phyloP scores from a whole-genome alignment of 2,113 vertebrate species.

The human (Homo sapiens) region DNA sequence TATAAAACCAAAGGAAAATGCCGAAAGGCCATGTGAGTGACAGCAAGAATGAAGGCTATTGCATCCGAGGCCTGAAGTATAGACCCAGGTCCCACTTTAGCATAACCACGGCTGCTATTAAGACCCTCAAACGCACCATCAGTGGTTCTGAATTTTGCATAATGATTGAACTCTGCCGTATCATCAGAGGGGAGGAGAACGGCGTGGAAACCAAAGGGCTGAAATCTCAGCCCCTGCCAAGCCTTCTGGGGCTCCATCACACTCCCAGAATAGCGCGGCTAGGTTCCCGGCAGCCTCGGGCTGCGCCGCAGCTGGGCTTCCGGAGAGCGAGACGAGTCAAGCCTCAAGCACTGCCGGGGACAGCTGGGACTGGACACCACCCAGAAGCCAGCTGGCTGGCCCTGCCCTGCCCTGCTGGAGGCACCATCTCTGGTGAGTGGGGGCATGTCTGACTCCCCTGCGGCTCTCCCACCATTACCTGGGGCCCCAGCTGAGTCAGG shows the following conservation, averaged over 20 bases:
- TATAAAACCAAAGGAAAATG: not conserved
- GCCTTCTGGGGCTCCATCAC: not conserved
- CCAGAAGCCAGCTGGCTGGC: conserved; percentile 59
- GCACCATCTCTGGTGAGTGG: not conserved
- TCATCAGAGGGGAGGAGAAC: conserved; percentile 37
- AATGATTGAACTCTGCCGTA: conserved; percentile 36
- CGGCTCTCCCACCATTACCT: not conserved
- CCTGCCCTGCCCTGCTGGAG: not conserved
- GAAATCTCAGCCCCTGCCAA: conserved; percentile 59
- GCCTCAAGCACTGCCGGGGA: not conserved
- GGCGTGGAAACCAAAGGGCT: conserved; percentile 35
- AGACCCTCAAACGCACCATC: conserved; percentile 18
- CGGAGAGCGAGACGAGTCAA: not conserved
- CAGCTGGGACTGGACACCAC: conserved; percentile 45
- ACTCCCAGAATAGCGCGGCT: conserved; percentile 69
- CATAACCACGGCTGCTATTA: conserved; percentile 66
- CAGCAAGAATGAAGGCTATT: not conserved
- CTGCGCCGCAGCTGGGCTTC: conserved; percentile 49
- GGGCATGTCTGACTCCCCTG: not conserved
- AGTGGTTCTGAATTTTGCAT: conserved; percentile 6
- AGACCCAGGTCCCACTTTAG: conserved; percentile 47
- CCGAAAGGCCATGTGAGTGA: not conserved
- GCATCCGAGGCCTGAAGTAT: not conserved
- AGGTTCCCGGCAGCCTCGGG: conserved; percentile 62
- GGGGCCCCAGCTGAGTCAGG: not conserved